These are phyloP conservation scores for Poeciliopsis paucimaculata DNA, from an alignment of 2,797 vertebrate genomes.

Conservation along the genomic window DNA sequence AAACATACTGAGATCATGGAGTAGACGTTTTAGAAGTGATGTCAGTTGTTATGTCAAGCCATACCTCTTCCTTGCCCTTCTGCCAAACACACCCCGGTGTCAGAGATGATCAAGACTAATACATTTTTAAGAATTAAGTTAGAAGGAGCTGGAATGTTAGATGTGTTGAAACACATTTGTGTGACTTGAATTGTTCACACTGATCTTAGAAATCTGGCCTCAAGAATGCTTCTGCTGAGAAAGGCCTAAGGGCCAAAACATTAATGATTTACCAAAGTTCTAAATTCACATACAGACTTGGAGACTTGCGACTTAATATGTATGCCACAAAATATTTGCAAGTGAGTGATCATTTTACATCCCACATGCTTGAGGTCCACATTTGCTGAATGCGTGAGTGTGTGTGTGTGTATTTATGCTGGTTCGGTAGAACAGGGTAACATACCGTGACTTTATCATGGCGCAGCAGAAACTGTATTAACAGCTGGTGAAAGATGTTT, in stretches of 20 bases:
- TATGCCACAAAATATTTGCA: conserved; percentile 22
- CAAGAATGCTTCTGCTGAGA: neutral
- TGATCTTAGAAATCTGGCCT: neutral
- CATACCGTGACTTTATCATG: conserved; percentile 70
- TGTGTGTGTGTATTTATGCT: conserved; percentile 15
- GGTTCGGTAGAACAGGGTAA: conserved; percentile 55
- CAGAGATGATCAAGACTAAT: neutral
- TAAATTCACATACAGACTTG: neutral
- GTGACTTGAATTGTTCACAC: neutral
- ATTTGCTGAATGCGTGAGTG: conserved; percentile 16
- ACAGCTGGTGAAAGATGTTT: conserved; percentile 79
- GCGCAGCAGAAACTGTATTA: conserved; percentile 74
- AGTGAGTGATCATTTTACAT: conserved; percentile 2
- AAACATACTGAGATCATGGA: conserved; percentile 38
- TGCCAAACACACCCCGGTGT: conserved; percentile 5
- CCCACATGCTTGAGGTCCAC: neutral
- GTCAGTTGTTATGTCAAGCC: conserved; percentile 55
- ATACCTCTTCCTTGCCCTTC: conserved; percentile 21
- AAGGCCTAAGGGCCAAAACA: neutral
- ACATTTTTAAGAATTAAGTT: conserved; percentile 33
- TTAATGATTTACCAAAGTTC: conserved; percentile 4
- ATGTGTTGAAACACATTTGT: conserved; percentile 4
- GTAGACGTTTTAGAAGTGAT: conserved; percentile 53
- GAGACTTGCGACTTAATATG: conserved; percentile 6
- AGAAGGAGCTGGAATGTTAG: conserved; percentile 4